Evolutionary conservation across 1,140 invertebrate species (phyloP).

Genomic region (Onthophagus taurus): DNA sequence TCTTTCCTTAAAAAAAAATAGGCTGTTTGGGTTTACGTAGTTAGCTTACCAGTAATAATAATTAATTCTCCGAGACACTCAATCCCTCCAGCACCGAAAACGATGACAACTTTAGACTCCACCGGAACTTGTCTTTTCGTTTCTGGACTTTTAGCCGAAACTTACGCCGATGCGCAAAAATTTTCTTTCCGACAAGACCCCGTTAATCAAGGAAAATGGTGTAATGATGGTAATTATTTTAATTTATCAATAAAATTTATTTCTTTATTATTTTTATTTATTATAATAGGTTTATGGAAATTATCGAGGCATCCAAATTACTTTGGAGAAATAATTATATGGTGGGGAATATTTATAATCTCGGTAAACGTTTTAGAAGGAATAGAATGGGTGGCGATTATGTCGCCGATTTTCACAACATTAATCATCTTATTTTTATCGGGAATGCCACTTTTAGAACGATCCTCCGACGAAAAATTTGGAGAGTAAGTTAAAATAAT

Average conservation of each 20-base stretch:
- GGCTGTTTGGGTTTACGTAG: slow-evolving; percentile 87
- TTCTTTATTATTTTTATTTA: no score
- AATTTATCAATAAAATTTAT: not conserved
- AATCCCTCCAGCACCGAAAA: slow-evolving; percentile 63
- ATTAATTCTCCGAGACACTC: slow-evolving; percentile 80
- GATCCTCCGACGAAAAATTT: slow-evolving; percentile 77
- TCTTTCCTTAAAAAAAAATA: slow-evolving; percentile 32
- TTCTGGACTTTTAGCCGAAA: slow-evolving; percentile 75
- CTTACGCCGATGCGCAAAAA: slow-evolving; percentile 85
- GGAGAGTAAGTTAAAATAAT: slow-evolving; percentile 76
- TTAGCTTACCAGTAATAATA: slow-evolving; percentile 84
- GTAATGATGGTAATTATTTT: slow-evolving; percentile 60
- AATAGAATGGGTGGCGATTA: slow-evolving; percentile 70
- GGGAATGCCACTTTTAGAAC: slow-evolving; percentile 76
- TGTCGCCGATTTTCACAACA: slow-evolving; percentile 82
- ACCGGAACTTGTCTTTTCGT: slow-evolving; percentile 75
- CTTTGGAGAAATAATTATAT: slow-evolving; percentile 87
- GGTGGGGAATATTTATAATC: slow-evolving; percentile 90
- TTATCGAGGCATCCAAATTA: slow-evolving; percentile 90
- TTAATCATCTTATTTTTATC: slow-evolving; percentile 82
- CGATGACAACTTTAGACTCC: slow-evolving; percentile 75
- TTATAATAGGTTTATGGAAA: slow-evolving; percentile 82
- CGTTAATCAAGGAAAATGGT: slow-evolving; percentile 80
- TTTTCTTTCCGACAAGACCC: slow-evolving; percentile 81
- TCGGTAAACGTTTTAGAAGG: slow-evolving; percentile 76